Evolutionary conservation across 2,797 vertebrate species (phyloP).

Genomic region (Epinephelus awoara): DNA sequence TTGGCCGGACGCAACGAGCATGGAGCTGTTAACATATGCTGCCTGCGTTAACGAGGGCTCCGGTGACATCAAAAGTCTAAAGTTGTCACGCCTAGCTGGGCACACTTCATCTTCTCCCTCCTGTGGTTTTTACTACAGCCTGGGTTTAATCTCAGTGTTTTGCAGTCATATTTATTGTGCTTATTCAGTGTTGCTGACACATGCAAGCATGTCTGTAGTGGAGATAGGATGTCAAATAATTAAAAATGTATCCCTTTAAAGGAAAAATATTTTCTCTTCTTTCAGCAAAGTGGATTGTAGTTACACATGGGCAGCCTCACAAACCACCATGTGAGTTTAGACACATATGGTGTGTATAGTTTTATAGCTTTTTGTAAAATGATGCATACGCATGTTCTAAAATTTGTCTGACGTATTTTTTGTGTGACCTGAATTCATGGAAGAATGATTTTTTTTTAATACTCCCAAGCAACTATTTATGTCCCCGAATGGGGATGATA

Average conservation of each 20-base stretch:
- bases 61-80: slow-evolving; percentile 27
- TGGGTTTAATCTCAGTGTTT: neutral
- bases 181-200: neutral
- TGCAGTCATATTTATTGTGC: neutral
- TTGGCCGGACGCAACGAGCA: neutral
- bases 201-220: neutral
- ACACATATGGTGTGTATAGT: neutral
- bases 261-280: neutral
- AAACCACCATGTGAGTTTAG: neutral
- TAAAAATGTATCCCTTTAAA: no score
- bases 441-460: no score
- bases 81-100: neutral
- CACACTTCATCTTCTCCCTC: neutral
- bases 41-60: slow-evolving; percentile 6
- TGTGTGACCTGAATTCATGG: no score
- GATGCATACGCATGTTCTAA: no score
- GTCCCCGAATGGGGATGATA: no score
- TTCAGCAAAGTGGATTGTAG: neutral
- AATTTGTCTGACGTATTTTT: no score
- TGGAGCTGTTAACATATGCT: slow-evolving; percentile 35
- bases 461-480: no score
- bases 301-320: neutral
- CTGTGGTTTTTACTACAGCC: neutral
- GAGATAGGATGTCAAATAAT: neutral
- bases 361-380: no score